phyloP scores from a whole-genome alignment of 2,888 invertebrate genomes.

The Leistus spinibarbis region DNA sequence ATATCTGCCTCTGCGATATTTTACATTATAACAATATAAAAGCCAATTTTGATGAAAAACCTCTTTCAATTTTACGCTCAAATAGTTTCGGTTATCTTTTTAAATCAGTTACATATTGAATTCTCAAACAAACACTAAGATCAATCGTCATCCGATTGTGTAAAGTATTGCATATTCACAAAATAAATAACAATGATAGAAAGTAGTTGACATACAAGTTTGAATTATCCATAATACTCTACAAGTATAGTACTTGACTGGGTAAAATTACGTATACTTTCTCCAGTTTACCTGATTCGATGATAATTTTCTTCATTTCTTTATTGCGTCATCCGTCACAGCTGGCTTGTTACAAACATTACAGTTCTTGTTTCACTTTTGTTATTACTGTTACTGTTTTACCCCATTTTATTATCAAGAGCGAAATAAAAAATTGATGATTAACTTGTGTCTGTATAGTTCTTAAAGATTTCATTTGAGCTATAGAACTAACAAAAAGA shows the following conservation, averaged over 20 bases:
- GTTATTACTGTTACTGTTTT: not conserved
- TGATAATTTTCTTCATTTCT: conserved; percentile 25
- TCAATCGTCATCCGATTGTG: not conserved
- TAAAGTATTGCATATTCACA: not conserved
- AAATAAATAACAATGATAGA: not conserved
- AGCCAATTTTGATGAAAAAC: too few relatives aligned
- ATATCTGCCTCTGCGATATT: too few relatives aligned
- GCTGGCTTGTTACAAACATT: conserved; percentile 2
- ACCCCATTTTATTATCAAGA: too few relatives aligned
- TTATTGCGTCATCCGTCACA: conserved; percentile 28
- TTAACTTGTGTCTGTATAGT: too few relatives aligned
- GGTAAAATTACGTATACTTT: conserved; percentile 12
- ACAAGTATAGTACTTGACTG: not conserved
- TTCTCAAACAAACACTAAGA: not conserved
- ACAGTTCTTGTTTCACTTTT: not conserved
- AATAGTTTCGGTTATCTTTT: too few relatives aligned
- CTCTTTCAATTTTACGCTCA: too few relatives aligned
- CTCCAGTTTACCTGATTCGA: conserved; percentile 32
- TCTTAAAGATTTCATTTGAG: too few relatives aligned
- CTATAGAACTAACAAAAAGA: too few relatives aligned
- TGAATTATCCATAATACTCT: not conserved
- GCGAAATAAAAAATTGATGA: too few relatives aligned
- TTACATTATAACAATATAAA: too few relatives aligned
- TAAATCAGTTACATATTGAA: not conserved
- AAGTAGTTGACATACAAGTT: not conserved